Evolutionary conservation across 1,140 invertebrate species (phyloP).

Genomic region (Diorhabda carinulata): DNA sequence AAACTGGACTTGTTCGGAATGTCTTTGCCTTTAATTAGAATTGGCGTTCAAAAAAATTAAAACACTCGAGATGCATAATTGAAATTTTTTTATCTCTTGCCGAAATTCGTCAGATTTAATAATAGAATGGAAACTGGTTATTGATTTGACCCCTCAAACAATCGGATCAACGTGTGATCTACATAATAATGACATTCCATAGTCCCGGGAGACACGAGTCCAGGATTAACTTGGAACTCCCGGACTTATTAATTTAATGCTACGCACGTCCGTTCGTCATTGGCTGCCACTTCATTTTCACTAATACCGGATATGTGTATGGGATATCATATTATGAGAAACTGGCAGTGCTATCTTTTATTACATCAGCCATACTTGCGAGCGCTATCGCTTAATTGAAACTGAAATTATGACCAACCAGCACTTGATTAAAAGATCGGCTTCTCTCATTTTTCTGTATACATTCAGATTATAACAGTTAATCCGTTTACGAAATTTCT

Average conservation of each 20-base stretch:
- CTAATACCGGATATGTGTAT: conserved; percentile 37
- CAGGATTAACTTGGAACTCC: conserved; percentile 41
- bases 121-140: conserved; percentile 28
- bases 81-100: not conserved
- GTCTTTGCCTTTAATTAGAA: too few species aligned
- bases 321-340: conserved; percentile 41
- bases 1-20: too few species aligned
- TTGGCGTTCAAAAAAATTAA: too few species aligned
- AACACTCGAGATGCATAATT: not conserved
- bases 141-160: conserved; percentile 37
- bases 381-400: conserved; percentile 38
- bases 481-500: too few species aligned
- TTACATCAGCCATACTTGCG: conserved; percentile 32
- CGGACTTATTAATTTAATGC: conserved; percentile 47
- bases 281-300: conserved; percentile 43
- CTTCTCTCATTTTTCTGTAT: conserved; percentile 14
- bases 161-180: conserved; percentile 37
- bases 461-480: conserved; percentile 1
- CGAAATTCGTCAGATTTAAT: not conserved
- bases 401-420: conserved; percentile 39
- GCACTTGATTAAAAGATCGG: conserved; percentile 28
- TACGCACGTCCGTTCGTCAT: conserved; percentile 46
- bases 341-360: conserved; percentile 39
- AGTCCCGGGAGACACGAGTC: conserved; percentile 42
- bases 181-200: conserved; percentile 46